Percentiles rank a stretch among this genome's conserved stretches.
Conservation (phyloP, 2,888 invertebrate species). For the Athetis lepigone region DNA sequence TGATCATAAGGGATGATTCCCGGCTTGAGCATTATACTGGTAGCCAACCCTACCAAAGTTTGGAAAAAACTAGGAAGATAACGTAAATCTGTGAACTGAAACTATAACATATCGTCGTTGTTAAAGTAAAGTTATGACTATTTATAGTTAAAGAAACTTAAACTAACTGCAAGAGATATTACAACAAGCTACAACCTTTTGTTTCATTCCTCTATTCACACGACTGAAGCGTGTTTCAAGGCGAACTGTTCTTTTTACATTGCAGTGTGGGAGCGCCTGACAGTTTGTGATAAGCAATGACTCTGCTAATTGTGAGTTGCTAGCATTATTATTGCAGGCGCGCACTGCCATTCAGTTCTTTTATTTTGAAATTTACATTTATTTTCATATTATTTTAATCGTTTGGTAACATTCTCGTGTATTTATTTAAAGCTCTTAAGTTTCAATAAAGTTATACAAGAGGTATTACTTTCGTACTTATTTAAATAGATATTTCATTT, state of each 20-base stretch:
- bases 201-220: slow-evolving; percentile 52
- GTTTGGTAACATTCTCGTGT: background rate
- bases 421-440: slow-evolving; percentile 1
- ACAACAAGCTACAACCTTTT: slow-evolving; percentile 55
- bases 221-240: slow-evolving; percentile 48
- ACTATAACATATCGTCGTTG: too few relatives aligned
- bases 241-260: slow-evolving; percentile 57
- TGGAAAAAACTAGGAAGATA: too few relatives aligned
- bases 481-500: background rate
- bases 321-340: slow-evolving; percentile 57
- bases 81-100: too few relatives aligned
- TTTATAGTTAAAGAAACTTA: too few relatives aligned
- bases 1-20: too few relatives aligned
- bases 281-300: slow-evolving; percentile 71
- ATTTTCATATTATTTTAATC: slow-evolving; percentile 7
- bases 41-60: too few relatives aligned
- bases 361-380: background rate
- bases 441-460: background rate
- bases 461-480: background rate
- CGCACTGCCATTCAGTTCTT: slow-evolving; percentile 1
- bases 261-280: slow-evolving; percentile 70
- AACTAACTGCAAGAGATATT: slow-evolving; percentile 44
- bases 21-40: too few relatives aligned
- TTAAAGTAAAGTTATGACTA: too few relatives aligned
- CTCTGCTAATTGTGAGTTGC: slow-evolving; percentile 65